Conservation (phyloP, 1,140 invertebrate genomes). For the Centruroides sculpturatus region DNA sequence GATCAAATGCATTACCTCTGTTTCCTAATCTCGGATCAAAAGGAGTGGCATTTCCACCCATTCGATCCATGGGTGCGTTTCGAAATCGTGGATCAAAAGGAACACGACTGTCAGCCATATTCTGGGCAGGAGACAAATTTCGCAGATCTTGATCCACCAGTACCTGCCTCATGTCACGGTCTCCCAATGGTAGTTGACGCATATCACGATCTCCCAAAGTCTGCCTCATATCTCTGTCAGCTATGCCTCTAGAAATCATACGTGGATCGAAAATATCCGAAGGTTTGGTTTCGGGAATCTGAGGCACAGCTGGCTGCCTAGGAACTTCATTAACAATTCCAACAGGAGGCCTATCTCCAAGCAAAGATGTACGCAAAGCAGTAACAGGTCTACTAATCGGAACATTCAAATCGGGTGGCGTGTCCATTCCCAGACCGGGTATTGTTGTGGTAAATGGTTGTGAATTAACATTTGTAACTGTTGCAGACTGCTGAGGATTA, state of each 20-base stretch:
- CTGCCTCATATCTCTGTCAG: slow-evolving; percentile 36
- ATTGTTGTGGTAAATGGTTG: too few species aligned
- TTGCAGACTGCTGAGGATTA: too few species aligned
- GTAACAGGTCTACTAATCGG: not conserved
- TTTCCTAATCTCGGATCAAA: too few species aligned
- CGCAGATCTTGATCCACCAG: slow-evolving; percentile 19
- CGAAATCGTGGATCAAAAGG: not conserved
- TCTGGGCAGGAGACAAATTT: slow-evolving; percentile 14
- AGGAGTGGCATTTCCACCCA: too few species aligned
- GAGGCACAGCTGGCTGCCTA: too few species aligned
- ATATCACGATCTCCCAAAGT: slow-evolving; percentile 29
- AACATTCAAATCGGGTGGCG: not conserved
- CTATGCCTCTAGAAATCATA: not conserved
- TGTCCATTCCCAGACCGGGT: too few species aligned
- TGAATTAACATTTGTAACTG: too few species aligned
- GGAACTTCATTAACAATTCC: too few species aligned
- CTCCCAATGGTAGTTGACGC: slow-evolving; percentile 30
- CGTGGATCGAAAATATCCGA: too few species aligned
- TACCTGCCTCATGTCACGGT: slow-evolving; percentile 15
- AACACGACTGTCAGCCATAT: not conserved
- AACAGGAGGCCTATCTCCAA: slow-evolving; percentile 6
- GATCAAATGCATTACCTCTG: too few species aligned
- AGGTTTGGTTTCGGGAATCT: too few species aligned
- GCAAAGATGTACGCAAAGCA: not conserved
- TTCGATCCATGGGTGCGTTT: not conserved